Conservation (phyloP, 2,113 vertebrate genomes). For the Epinephelus cyanopodus region DNA sequence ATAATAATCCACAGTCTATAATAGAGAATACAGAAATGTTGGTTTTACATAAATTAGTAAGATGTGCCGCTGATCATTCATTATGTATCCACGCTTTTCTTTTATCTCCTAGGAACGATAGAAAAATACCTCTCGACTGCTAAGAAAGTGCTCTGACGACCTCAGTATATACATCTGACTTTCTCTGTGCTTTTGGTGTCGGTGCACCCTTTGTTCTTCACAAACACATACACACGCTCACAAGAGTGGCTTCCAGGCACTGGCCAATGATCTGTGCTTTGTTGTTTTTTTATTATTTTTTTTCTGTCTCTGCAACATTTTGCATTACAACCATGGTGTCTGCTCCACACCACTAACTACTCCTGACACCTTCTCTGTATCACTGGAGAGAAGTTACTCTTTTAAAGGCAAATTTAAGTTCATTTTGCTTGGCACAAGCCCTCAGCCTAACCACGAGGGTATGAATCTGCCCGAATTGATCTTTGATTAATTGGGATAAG, state of each 20-base stretch:
- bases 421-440: constrained; percentile 17
- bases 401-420: constrained; percentile 39
- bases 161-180: constrained; percentile 3
- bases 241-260: constrained; percentile 19
- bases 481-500: constrained; percentile 43
- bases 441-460: constrained; percentile 10
- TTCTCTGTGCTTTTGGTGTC: not conserved
- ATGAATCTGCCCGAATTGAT: constrained; percentile 30
- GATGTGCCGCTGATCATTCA: not conserved
- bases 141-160: not conserved
- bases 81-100: constrained; percentile 20
- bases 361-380: constrained; percentile 15
- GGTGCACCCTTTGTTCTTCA: constrained; percentile 14
- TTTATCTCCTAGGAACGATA: not conserved
- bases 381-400: constrained; percentile 20
- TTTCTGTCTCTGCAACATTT: constrained; percentile 18
- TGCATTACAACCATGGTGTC: constrained; percentile 15
- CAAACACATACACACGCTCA: not conserved
- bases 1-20: not conserved
- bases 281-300: not conserved
- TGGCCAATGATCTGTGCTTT: constrained; percentile 30
- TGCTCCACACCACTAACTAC: constrained; percentile 42
- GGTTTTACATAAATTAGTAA: constrained; percentile 1
- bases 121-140: not conserved
- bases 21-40: not conserved